Percentiles rank a stretch among this genome's conserved stretches.
phyloP scores from a whole-genome alignment of 2,797 vertebrate genomes.

The Oreochromis grahami region DNA sequence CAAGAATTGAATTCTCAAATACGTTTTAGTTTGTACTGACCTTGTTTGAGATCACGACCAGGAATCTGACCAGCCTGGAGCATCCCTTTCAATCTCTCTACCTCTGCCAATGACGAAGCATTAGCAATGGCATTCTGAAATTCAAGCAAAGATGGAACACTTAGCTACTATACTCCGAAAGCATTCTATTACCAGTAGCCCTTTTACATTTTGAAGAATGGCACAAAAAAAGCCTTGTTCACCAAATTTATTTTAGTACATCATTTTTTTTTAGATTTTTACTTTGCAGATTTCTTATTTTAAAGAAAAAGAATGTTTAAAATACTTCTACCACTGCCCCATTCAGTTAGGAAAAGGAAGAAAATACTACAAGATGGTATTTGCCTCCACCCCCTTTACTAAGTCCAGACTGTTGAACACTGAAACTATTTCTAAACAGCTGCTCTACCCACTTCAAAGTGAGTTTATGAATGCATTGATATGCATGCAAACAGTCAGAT shows the following conservation, averaged over 20 bases:
- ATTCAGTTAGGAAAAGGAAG: neutral
- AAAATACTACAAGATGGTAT: neutral
- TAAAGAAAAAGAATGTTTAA: neutral
- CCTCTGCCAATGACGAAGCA: slow-evolving; percentile 91
- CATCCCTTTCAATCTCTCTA: slow-evolving; percentile 91
- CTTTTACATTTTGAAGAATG: neutral
- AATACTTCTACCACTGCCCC: neutral
- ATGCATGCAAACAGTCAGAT: neutral
- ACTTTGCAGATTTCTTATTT: neutral
- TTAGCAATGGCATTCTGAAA: slow-evolving; percentile 90
- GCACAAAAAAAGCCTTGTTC: neutral
- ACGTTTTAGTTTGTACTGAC: slow-evolving; percentile 3
- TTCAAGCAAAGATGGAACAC: neutral
- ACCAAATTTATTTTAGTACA: neutral
- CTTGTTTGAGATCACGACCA: slow-evolving; percentile 82
- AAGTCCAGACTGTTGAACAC: neutral
- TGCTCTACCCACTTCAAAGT: neutral
- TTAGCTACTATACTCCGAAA: neutral
- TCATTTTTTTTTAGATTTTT: neutral
- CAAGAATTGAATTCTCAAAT: rapidly evolving
- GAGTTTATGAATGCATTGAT: neutral
- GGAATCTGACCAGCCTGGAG: slow-evolving; percentile 95
- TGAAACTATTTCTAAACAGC: neutral
- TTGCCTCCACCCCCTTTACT: neutral
- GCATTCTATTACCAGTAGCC: neutral